Conservation (phyloP, 2,888 invertebrate species). For the Invenusta paracnida region DNA sequence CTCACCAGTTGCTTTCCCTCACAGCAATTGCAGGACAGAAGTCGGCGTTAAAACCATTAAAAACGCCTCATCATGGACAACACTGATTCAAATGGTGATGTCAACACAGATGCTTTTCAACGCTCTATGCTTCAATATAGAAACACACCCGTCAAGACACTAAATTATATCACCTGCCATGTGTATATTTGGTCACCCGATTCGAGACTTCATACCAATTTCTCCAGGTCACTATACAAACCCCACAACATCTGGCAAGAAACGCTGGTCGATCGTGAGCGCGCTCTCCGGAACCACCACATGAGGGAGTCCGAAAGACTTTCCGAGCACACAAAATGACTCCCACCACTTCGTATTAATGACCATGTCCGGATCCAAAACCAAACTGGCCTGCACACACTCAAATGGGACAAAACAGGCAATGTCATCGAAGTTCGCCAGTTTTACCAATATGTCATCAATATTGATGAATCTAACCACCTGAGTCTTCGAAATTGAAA, state of each 20-base stretch:
- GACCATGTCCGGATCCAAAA: conserved; percentile 48
- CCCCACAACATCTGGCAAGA: conserved; percentile 45
- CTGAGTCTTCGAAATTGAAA: conserved; percentile 48
- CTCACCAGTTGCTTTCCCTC: conserved; percentile 45
- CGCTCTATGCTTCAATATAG: conserved; percentile 44
- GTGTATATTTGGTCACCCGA: conserved; percentile 46
- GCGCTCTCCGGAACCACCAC: conserved; percentile 48
- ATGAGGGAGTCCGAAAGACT: conserved; percentile 46
- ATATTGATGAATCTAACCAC: conserved; percentile 47
- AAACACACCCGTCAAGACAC: conserved; percentile 48
- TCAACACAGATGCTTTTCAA: conserved; percentile 46
- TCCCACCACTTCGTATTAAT: conserved; percentile 46
- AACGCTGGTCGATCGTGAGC: conserved; percentile 46
- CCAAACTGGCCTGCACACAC: conserved; percentile 48
- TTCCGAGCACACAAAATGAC: conserved; percentile 47
- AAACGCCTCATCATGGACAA: conserved; percentile 31
- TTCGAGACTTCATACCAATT: conserved; percentile 37
- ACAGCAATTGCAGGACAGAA: conserved; percentile 44
- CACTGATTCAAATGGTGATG: conserved; percentile 45
- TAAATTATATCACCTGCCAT: conserved; percentile 48
- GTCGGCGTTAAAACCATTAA: conserved; percentile 19
- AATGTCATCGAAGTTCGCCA: conserved; percentile 48
- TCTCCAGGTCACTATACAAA: not conserved
- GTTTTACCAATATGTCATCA: conserved; percentile 47
- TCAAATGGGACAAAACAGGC: conserved; percentile 50